phyloP scores from a whole-genome alignment of 2,797 vertebrate genomes.

The Steatocranus sp. region DNA sequence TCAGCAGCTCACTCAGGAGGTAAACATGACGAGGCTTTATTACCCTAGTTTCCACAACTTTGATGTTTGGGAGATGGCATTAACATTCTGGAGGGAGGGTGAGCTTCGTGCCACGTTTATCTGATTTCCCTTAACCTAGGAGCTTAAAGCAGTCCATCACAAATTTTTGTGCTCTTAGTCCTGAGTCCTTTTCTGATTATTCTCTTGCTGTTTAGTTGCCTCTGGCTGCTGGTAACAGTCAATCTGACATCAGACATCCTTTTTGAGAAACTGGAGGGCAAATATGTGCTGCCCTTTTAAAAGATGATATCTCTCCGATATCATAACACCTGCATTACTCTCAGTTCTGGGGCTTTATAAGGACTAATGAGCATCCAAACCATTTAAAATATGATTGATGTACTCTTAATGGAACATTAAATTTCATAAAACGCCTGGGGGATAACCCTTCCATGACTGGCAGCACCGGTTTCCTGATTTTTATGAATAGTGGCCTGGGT shows the following conservation, averaged over 20 bases:
- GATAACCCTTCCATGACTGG: background rate
- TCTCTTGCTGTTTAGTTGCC: background rate
- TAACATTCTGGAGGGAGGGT: constrained; percentile 40
- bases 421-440: constrained; percentile 36
- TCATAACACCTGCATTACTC: constrained; percentile 35
- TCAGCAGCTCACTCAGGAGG: constrained; percentile 39
- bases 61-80: constrained; percentile 61
- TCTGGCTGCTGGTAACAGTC: constrained; percentile 19
- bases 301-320: constrained; percentile 21
- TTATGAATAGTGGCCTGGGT: constrained; percentile 35
- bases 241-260: constrained; percentile 1
- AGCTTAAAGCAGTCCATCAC: background rate
- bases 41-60: constrained; percentile 61
- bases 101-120: background rate
- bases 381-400: constrained; percentile 57
- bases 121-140: constrained; percentile 22
- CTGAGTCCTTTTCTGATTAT: background rate
- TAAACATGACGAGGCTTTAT: constrained; percentile 56
- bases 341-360: constrained; percentile 1
- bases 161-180: background rate
- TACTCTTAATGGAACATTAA: constrained; percentile 43
- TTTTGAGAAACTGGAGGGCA: background rate
- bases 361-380: constrained; percentile 37
- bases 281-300: constrained; percentile 49
- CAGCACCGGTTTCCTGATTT: constrained; percentile 8